Percentiles rank a stretch among this genome's conserved stretches.
Conservation (phyloP, 2,888 invertebrate species). For the Cinara cedri region DNA sequence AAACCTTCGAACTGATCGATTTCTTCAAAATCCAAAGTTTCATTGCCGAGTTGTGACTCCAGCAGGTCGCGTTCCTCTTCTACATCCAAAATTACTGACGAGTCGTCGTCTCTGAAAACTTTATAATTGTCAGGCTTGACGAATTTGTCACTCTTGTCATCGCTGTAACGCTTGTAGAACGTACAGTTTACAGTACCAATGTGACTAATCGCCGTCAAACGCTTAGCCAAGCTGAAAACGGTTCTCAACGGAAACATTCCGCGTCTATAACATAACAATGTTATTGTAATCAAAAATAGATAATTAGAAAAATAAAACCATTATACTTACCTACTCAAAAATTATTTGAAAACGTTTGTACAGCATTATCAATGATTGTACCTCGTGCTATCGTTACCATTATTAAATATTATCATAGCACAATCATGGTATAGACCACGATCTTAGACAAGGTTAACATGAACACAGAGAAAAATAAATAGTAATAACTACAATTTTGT, state of each 20-base stretch:
- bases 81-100: conserved; percentile 74
- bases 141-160: conserved; percentile 9
- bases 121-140: conserved; percentile 67
- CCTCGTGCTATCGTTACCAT: no score
- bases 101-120: conserved; percentile 74
- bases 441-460: no score
- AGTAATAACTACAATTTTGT: no score
- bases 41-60: neutral
- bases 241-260: conserved; percentile 14
- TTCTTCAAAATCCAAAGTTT: conserved; percentile 33
- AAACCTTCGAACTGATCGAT: conserved; percentile 69
- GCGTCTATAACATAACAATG: neutral
- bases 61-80: conserved; percentile 68
- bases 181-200: neutral
- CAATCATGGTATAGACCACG: no score
- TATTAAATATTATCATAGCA: no score
- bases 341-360: no score
- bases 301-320: no score
- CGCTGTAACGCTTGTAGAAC: neutral
- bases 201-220: neutral
- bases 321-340: no score
- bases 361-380: no score
- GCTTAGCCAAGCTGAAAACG: neutral
- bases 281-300: no score
- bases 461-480: no score